Evolutionary conservation across 2,888 invertebrate species (phyloP), one percentile per base, ranked within the genome.

Genomic region (Agapostemon virescens): DNA sequence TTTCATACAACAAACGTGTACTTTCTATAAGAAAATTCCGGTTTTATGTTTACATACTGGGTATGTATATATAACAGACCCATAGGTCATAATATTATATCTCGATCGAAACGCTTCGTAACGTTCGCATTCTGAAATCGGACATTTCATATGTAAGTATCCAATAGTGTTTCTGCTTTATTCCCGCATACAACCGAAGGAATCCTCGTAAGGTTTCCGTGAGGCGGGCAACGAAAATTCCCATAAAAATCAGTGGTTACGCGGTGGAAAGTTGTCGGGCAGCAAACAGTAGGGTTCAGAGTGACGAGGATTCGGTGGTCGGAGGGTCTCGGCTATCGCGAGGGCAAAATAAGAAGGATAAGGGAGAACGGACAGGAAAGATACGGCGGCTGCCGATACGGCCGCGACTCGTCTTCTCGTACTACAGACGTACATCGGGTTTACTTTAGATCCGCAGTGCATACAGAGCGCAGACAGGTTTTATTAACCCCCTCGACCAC

Each of bases 401-500:
- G 58, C 30, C 58, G 58, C 81, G 73, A 86, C 76, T 84, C 81
- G 84, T 82, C 82, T 61, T 61, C 58, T 77, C 77, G 70, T 30
- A 73, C 73, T 52, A 52, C 70, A 79, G 68, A 74, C 67, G 72
- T 63, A 67, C 69, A 71, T 80, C 72, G 61, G 74, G 82, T 81
- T 86, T 81, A 79, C 83, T 86, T 86, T 77, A 78, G 83, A 87
- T 86, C 83, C 67, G 73, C 77, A 76, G 74, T 77, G 83, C 83
- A 81, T 74, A 83, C 77, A 82, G 70, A 79, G 81, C 45, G 81
- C 71, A 74, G 85, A 84, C 86, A 83, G 79, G 85, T 86, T 86
- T 86, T 86, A 86, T 86, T 86, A 86, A 86, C 86, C 86, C 77
- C 82, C 69, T 78, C 77, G 82, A 79, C 72, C 76, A 78, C 76